A percentile compares a stretch with the other conserved stretches of the same genome.
Evolutionary conservation across 37 sponge, comb jelly and placozoan genomes (phyloP).

Genomic region (Diacarnus erythraeanus): DNA sequence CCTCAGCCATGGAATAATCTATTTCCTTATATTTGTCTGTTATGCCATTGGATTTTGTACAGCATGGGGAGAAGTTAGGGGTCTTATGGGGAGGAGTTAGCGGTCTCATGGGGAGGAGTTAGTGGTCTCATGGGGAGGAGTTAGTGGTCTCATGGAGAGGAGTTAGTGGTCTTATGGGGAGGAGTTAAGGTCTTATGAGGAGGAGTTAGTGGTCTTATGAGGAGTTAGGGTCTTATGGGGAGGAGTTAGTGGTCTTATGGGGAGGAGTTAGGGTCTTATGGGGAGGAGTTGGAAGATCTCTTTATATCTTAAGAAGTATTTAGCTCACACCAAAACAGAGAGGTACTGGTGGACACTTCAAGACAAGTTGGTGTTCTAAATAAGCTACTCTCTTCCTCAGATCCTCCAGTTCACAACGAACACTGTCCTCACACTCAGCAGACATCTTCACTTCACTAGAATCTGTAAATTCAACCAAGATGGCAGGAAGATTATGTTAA

Average conservation of each 20-base stretch:
- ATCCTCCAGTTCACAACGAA: conserved; percentile 26
- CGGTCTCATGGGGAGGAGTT: background rate
- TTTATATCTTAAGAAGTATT: too few relatives aligned
- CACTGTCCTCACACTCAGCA: background rate
- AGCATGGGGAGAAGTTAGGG: conserved; percentile 3
- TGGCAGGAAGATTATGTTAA: too few relatives aligned
- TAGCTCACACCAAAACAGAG: background rate
- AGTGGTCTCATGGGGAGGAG: too few relatives aligned
- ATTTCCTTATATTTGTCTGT: conserved; percentile 55
- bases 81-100: background rate
- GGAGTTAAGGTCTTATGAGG: too few relatives aligned
- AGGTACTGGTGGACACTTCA: background rate
- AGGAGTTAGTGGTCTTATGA: too few relatives aligned
- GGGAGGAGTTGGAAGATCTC: too few relatives aligned
- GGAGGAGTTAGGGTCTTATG: too few relatives aligned
- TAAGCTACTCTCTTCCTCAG: conserved; percentile 47
- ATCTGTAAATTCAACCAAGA: too few relatives aligned
- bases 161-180: too few relatives aligned
- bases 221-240: too few relatives aligned
- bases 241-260: too few relatives aligned
- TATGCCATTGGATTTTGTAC: conserved; percentile 72
- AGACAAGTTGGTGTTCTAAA: conserved; percentile 60
- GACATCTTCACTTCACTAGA: background rate
- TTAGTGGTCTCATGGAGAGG: too few relatives aligned
- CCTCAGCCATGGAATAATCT: conserved; percentile 36